These are phyloP conservation scores for Oscheius sp. DNA, from an alignment of 2,888 invertebrate genomes.

Conservation along the genomic window DNA sequence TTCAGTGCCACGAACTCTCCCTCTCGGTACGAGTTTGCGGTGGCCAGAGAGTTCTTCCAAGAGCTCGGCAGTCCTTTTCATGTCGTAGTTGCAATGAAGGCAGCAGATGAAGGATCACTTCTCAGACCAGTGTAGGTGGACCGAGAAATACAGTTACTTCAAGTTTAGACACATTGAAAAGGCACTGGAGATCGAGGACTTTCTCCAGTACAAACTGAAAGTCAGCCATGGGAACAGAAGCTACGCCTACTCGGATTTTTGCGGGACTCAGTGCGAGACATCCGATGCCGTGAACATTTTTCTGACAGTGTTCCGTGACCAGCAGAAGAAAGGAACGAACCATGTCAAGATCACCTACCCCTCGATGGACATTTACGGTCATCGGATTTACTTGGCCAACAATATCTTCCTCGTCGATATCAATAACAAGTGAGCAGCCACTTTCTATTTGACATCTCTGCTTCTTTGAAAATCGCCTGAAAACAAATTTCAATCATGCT, in stretches of 20 bases:
- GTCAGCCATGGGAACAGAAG: constrained; percentile 59
- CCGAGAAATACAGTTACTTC: not conserved
- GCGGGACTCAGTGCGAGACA: constrained; percentile 73
- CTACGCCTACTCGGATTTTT: constrained; percentile 71
- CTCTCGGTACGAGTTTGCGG: constrained; percentile 67
- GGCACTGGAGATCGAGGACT: constrained; percentile 71
- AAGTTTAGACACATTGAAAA: constrained; percentile 66
- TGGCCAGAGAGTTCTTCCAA: constrained; percentile 71
- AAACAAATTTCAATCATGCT: too few species aligned
- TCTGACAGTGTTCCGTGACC: constrained; percentile 71
- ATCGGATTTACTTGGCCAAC: constrained; percentile 71
- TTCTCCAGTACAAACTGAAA: constrained; percentile 70
- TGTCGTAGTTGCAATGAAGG: constrained; percentile 70
- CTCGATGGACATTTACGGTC: constrained; percentile 72
- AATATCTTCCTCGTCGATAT: constrained; percentile 71
- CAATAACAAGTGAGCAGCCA: constrained; percentile 60
- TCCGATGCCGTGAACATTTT: constrained; percentile 71
- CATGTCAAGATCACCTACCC: constrained; percentile 72
- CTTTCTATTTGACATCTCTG: too few species aligned
- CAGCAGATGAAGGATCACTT: constrained; percentile 68
- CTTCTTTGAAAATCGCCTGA: too few species aligned
- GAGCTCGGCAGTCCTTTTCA: constrained; percentile 72
- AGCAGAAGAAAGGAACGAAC: constrained; percentile 56
- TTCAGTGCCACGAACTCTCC: constrained; percentile 70
- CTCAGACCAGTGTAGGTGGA: constrained; percentile 62